phyloP scores from a whole-genome alignment of 2,797 vertebrate species.

The Peromyscus melanophrys region DNA sequence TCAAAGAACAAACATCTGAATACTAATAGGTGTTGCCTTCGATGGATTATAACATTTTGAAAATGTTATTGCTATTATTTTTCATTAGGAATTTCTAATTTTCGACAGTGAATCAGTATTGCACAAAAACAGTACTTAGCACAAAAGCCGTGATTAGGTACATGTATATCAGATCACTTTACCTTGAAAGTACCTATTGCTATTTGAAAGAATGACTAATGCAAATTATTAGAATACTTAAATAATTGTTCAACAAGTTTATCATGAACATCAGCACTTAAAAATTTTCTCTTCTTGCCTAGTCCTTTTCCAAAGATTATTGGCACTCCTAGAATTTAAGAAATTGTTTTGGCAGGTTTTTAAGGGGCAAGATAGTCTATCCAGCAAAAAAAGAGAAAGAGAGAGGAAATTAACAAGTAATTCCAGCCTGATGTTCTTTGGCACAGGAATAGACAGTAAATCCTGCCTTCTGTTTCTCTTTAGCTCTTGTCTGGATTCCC shows the following conservation, averaged over 20 bases:
- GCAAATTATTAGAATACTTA: neutral
- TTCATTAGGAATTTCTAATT: constrained; percentile 38
- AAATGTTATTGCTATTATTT: constrained; percentile 49
- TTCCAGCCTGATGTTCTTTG: constrained; percentile 50
- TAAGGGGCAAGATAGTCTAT: neutral
- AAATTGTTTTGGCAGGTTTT: constrained; percentile 47
- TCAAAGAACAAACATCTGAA: constrained; percentile 36
- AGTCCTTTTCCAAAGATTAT: neutral
- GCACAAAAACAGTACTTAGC: constrained; percentile 21
- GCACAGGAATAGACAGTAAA: constrained; percentile 55
- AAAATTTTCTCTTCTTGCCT: neutral
- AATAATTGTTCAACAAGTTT: constrained; percentile 26
- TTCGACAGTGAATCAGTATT: constrained; percentile 3
- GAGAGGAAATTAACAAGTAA: neutral
- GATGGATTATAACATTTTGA: neutral
- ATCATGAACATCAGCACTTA: neutral
- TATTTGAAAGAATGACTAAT: neutral
- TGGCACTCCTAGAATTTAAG: constrained; percentile 18
- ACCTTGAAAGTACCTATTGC: neutral
- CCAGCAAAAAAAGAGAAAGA: neutral
- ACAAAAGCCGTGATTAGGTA: neutral
- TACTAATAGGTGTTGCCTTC: neutral
- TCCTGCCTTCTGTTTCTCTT: constrained; percentile 67
- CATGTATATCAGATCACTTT: neutral
- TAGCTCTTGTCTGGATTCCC: constrained; percentile 58